A percentile compares a stretch with the other conserved stretches of the same genome.
Evolutionary conservation across 2,797 vertebrate genomes (phyloP).

Genomic region (Podargus strigoides): DNA sequence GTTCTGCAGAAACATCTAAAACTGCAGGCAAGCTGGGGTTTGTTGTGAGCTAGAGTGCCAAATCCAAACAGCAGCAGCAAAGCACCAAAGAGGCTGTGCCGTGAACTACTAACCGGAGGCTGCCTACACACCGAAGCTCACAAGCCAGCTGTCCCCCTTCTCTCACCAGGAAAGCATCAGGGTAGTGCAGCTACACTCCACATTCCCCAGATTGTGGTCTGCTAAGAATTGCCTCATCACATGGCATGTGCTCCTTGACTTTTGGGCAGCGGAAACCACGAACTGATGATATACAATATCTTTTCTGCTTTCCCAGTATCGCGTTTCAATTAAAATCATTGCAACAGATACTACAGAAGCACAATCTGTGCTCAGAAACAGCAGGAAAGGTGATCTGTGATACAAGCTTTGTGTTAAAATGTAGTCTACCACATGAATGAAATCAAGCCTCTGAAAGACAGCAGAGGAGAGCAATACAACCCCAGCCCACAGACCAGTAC

Average conservation of each 20-base stretch:
- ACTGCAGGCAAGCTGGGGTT: background rate
- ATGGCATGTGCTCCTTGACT: background rate
- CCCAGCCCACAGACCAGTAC: background rate
- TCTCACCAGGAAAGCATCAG: background rate
- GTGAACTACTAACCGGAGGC: rapidly evolving
- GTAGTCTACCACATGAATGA: background rate
- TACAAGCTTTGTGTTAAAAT: constrained; percentile 24
- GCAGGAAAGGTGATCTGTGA: constrained; percentile 30
- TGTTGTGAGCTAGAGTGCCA: background rate
- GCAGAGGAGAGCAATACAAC: constrained; percentile 21
- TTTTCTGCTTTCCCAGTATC: background rate
- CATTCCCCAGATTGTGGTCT: background rate
- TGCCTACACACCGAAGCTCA: background rate
- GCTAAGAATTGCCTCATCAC: background rate
- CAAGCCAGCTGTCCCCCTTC: background rate
- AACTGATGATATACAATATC: background rate
- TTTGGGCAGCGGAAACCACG: background rate
- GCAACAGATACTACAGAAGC: constrained; percentile 39
- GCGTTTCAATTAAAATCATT: background rate
- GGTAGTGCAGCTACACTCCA: background rate
- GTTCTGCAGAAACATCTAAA: background rate
- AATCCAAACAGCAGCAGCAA: background rate
- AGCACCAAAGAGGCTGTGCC: background rate
- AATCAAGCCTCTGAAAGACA: background rate
- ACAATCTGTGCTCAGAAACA: constrained; percentile 2